Conservation (phyloP, 2,797 vertebrate genomes). For the Malacoctenus gilli region DNA sequence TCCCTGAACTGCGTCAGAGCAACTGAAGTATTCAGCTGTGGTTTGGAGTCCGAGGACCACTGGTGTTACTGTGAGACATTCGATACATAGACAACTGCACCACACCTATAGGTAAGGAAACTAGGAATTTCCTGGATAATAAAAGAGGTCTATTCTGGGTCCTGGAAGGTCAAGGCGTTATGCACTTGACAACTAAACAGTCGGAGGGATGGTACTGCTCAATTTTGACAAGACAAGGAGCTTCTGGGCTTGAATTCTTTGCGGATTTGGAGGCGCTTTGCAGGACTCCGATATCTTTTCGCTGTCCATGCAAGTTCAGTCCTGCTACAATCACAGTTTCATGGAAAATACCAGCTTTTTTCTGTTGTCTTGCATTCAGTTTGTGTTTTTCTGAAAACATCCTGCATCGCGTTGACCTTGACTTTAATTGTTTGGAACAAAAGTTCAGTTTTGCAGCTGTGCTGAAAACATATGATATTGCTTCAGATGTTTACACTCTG, state of each 20-base stretch:
- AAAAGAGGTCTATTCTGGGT: constrained; percentile 72
- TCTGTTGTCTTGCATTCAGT: no score
- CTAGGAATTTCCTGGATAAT: constrained; percentile 79
- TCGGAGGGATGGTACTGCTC: constrained; percentile 44
- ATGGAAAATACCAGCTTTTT: no score
- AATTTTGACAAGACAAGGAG: constrained; percentile 33
- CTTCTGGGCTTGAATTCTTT: constrained; percentile 31
- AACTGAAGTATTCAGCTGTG: constrained; percentile 53
- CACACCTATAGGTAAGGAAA: constrained; percentile 79
- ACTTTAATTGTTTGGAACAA: no score
- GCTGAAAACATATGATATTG: no score
- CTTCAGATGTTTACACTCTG: no score
- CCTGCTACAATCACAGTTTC: constrained; percentile 1
- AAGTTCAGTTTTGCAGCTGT: no score
- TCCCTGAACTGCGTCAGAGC: constrained; percentile 65
- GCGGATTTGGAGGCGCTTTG: constrained; percentile 32
- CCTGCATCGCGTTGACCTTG: no score
- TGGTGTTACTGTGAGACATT: constrained; percentile 73
- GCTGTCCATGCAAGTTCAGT: not conserved
- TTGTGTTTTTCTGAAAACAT: no score
- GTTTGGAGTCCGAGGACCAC: constrained; percentile 53
- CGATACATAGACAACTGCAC: constrained; percentile 71
- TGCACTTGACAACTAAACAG: constrained; percentile 73
- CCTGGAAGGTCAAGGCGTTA: constrained; percentile 65
- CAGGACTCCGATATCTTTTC: constrained; percentile 7